Evolutionary conservation across 1,140 invertebrate species (phyloP), one percentile per base, ranked within the genome.

Genomic region (Mya arenaria): DNA sequence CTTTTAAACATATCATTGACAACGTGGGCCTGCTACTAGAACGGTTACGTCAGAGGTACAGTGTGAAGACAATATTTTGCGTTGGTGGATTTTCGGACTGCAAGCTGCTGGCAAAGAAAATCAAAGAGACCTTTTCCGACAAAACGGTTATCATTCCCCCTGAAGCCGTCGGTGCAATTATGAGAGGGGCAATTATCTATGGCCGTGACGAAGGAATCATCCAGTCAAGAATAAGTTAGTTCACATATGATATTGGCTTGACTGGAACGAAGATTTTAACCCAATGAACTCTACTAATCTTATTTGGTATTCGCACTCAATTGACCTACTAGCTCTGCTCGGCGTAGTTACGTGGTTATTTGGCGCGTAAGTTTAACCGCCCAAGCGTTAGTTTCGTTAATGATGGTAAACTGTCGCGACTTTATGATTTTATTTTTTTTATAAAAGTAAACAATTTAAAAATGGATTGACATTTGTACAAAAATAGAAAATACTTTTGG

Each of bases 21-120:
- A 60, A 32, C 32, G 32, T 81, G 23, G 17, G 48, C 19, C 19
- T 1, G 19, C 19, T 52, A n/a, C 25, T 52, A 23, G 48, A 52
- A 8, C 25, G 25, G 19, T 52, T 52, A 23, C n/a, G 62, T 25
- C 25, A 63, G 5, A 52, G 39, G 36, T 0, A 44, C 3, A 25
- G 62, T 23, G 62, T 81, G 23, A 30, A 72, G 4, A 71, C 66
- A 13, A 71, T 81, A 19, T 44, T 71, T 32, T 81, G 66, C 25
- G 66, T 72, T 10, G 78, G 78, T 44, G 78, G 78, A 32, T 81
- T 81, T 81, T 58, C 78, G 13, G 78, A 72, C 56, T 81, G 78
- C 60, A 15, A 32, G 4, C 25, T 72, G 23, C 30, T 81, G 41
- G 62, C 44, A 44, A 30, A 72, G 19, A 28, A 19, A 0, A n/a